phyloP scores from a whole-genome alignment of 1,140 invertebrate genomes.

The Druon quercuslanigerum region DNA sequence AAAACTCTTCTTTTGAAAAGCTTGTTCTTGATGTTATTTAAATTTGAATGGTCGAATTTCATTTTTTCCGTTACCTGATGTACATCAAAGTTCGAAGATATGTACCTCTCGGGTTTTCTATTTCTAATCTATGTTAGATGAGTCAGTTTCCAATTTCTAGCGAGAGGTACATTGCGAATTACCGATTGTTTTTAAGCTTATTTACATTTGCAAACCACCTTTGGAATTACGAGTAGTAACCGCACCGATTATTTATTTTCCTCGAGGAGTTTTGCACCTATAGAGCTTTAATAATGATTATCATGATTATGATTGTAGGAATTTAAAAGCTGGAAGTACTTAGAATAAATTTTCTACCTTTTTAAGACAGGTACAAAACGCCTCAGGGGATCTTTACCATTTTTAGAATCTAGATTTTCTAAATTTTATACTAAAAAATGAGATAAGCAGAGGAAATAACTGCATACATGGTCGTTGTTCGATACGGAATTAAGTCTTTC shows the following conservation, averaged over 20 bases:
- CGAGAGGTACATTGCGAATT: constrained; percentile 8
- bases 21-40: too few relatives aligned
- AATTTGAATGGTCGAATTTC: too few relatives aligned
- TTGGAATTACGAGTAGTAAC: constrained; percentile 6
- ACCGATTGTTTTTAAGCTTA: constrained; percentile 12
- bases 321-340: too few relatives aligned
- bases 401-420: not conserved
- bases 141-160: constrained; percentile 19
- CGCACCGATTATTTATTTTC: not conserved
- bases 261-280: not conserved
- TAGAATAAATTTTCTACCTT: too few relatives aligned
- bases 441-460: constrained; percentile 32
- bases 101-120: not conserved
- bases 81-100: too few relatives aligned
- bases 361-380: too few relatives aligned
- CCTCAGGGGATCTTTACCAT: not conserved
- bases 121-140: constrained; percentile 28
- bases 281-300: not conserved
- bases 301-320: not conserved
- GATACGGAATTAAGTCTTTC: constrained; percentile 76
- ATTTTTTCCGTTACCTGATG: too few relatives aligned
- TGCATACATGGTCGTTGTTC: constrained; percentile 65
- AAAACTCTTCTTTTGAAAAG: too few relatives aligned
- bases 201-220: constrained; percentile 17
- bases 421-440: too few relatives aligned